These are phyloP conservation scores for Melinaea marsaeus DNA, from an alignment of 2,888 invertebrate genomes.

Conservation along the genomic window DNA sequence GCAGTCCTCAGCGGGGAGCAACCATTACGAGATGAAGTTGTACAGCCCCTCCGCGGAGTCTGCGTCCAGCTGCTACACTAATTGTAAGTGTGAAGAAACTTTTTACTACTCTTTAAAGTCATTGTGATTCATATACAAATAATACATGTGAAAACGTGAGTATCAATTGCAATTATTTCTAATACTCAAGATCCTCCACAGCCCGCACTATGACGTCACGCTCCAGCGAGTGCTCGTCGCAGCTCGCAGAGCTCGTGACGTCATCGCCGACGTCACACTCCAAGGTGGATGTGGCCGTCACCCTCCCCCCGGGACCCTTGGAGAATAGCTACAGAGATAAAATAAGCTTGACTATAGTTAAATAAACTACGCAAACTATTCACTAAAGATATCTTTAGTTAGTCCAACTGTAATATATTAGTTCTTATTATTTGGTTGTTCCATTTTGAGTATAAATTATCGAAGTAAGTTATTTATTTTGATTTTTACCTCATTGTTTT, in stretches of 20 bases:
- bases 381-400: not conserved
- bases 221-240: conserved; percentile 69
- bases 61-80: conserved; percentile 68
- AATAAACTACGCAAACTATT: conserved; percentile 38
- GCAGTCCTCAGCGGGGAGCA: conserved; percentile 60
- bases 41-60: conserved; percentile 72
- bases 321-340: conserved; percentile 68
- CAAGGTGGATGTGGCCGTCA: conserved; percentile 70
- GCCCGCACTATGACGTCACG: conserved; percentile 70
- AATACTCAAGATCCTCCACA: conserved; percentile 30
- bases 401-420: not conserved
- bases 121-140: not conserved
- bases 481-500: not conserved
- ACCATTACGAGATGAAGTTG: conserved; percentile 73
- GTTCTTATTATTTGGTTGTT: not conserved
- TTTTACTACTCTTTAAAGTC: too few relatives aligned
- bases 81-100: conserved; percentile 50
- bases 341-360: conserved; percentile 69
- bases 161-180: too few relatives aligned
- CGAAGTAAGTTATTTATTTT: not conserved
- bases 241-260: conserved; percentile 60
- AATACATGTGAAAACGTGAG: not conserved
- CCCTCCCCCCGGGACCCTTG: conserved; percentile 56
- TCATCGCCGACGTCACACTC: conserved; percentile 57
- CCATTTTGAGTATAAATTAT: not conserved